A percentile compares a stretch with the other conserved stretches of the same genome.
Conservation (phyloP, 2,888 invertebrate genomes). For the Tetranychus piercei region DNA sequence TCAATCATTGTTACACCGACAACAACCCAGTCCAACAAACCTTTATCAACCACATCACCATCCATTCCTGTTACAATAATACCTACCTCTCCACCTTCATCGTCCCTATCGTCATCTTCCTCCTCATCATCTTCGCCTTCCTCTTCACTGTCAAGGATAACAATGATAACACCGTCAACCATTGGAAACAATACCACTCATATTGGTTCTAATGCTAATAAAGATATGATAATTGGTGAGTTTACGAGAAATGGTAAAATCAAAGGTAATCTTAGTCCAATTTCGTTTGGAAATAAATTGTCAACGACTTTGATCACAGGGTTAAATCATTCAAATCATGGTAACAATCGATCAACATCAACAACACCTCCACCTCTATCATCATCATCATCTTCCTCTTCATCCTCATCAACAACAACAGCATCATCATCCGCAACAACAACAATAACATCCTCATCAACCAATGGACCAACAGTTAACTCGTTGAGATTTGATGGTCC, state of each 20-base stretch:
- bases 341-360: not conserved
- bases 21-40: not conserved
- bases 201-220: no score
- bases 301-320: not conserved
- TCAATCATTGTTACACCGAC: not conserved
- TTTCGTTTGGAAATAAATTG: not conserved
- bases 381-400: not conserved
- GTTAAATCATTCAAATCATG: not conserved
- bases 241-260: not conserved
- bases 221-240: not conserved
- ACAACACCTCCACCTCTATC: not conserved
- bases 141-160: not conserved
- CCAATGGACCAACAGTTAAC: not conserved
- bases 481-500: not conserved
- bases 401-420: not conserved
- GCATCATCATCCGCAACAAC: not conserved
- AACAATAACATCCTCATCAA: not conserved
- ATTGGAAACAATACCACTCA: no score
- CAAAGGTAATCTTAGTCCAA: not conserved
- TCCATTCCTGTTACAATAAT: not conserved
- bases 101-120: not conserved
- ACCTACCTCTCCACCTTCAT: not conserved
- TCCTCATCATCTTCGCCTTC: not conserved
- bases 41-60: not conserved
- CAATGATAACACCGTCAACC: not conserved